Evolutionary conservation across 2,797 vertebrate genomes (phyloP), one percentile per base, ranked within the genome.

Genomic region (Scleropages formosus): DNA sequence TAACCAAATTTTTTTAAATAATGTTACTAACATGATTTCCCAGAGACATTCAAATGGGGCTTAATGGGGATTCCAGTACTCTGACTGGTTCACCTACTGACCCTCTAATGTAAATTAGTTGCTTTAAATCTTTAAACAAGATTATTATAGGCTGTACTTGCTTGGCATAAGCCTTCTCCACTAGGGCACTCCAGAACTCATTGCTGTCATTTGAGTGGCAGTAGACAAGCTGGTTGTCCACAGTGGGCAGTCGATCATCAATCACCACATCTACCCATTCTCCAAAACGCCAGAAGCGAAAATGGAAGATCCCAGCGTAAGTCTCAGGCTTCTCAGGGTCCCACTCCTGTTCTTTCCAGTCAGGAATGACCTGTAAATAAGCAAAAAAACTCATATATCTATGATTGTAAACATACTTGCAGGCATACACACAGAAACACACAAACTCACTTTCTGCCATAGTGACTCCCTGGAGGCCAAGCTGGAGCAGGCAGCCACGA

Each of bases 101-200:
- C 18, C 44, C 9, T 75, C 12, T 67, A 16, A 16, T 7, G 53
- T 49, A 22, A 22, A 62, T 46, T 26, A 20, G 64, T 8, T 61
- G 44, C 44, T 58, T 46, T n/a, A 75, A 69, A 27, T 49, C 51
- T 16, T n/a, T 51, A 31, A 64, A 15, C 22, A 27, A 46, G n/a
- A 3, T 44, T 73, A 60, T 20, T 10, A 22, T 16, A 7, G 47
- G 71, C 26, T 7, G 1, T 77, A 85, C 95, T 81, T 92, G 94
- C 97, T 99, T 99, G 87, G 95, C 96, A 3, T 98, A 99, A 76
- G 97, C 97, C 73, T 99, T 99, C 88, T 98, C 97, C 88, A 98
- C 94, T 85, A 99, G 91, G 0, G 97, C 97, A 0, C 96, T 98
- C 97, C 96, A 99, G 89, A 99, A 94, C 86, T 99, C 97, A 0